Evolutionary conservation across 2,888 invertebrate species (phyloP), one percentile per base, ranked within the genome.

Genomic region (Watsonalla binaria): DNA sequence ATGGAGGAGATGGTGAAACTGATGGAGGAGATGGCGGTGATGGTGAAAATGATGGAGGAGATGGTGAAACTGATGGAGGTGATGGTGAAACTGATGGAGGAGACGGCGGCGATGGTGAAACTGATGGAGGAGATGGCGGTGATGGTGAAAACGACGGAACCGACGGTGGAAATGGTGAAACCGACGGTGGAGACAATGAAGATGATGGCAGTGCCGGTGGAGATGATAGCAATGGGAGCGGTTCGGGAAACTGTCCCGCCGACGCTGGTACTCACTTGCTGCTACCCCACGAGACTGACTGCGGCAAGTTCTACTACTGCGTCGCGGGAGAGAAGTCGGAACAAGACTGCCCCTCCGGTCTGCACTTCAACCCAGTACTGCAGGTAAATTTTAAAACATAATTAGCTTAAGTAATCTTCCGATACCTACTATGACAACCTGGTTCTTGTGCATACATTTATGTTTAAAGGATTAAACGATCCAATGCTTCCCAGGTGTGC

Each of bases 231-330:
- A 45, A 46, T 9, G 53, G 39, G 6, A 51, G 45, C 42, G 47
- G 39, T 11, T 53, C 24, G 13, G 51, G 51, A 24, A 24, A 77
- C 0, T 82, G 82, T 24, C 82, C 81, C 0, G 63, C 60, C 4
- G 63, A 76, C 52, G 72, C 62, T 46, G 47, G 59, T 9, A 55
- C 73, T 0, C 66, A 78, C 14, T 53, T 67, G 4, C 70, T 82
- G 0, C 48, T 84, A 0, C 80, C 84, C 0, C 79, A 82, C 7
- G 78, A 76, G 33, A 62, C 62, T 0, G 60, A 77, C 5, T 84
- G 84, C 57, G 51, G 57, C 6, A 71, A 63, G 46, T 84, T 73
- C 66, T 84, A 82, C 61, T 64, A 77, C 49, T 86, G 85, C 52
- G 65, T 68, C 0, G 55, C 60, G 8, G 85, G 84, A 6, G 56